Percentiles rank a stretch among this genome's conserved stretches.
These are phyloP conservation scores for Sporophila hypoxantha DNA, from an alignment of 2,113 vertebrate species.

Conservation along the genomic window DNA sequence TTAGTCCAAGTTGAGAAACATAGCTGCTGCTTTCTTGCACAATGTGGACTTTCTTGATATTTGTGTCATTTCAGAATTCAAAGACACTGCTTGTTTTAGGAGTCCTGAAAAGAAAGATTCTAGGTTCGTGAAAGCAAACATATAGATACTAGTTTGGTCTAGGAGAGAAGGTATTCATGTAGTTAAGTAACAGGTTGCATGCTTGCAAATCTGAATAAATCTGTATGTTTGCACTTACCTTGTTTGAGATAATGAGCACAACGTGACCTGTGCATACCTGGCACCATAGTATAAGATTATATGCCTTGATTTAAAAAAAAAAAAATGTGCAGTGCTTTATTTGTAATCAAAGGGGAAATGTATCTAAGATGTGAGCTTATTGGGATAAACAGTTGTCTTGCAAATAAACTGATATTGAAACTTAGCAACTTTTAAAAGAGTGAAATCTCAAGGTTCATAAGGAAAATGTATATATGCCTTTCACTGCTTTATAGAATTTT, in stretches of 20 bases:
- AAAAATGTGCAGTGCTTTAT: slow-evolving; percentile 65
- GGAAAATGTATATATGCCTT: slow-evolving; percentile 89
- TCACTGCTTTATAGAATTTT: slow-evolving; percentile 78
- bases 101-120: slow-evolving; percentile 59
- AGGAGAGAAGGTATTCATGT: slow-evolving; percentile 63
- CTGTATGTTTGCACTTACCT: slow-evolving; percentile 60
- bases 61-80: slow-evolving; percentile 76
- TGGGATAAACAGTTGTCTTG: slow-evolving; percentile 63
- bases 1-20: slow-evolving; percentile 78
- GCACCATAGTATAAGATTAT: slow-evolving; percentile 61
- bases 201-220: slow-evolving; percentile 72
- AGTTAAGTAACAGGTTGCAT: slow-evolving; percentile 75
- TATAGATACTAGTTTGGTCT: slow-evolving; percentile 61
- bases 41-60: slow-evolving; percentile 76
- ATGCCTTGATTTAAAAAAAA: slow-evolving; percentile 68
- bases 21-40: slow-evolving; percentile 92
- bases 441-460: slow-evolving; percentile 67
- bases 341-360: slow-evolving; percentile 69
- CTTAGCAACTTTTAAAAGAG: slow-evolving; percentile 65
- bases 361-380: slow-evolving; percentile 68
- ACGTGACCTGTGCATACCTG: slow-evolving; percentile 59
- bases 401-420: slow-evolving; percentile 66
- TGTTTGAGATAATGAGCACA: slow-evolving; percentile 58
- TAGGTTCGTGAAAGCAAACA: slow-evolving; percentile 62
- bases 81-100: slow-evolving; percentile 68